phyloP scores from a whole-genome alignment of 1,140 invertebrate species.

The Thaumetopoea pityocampa region DNA sequence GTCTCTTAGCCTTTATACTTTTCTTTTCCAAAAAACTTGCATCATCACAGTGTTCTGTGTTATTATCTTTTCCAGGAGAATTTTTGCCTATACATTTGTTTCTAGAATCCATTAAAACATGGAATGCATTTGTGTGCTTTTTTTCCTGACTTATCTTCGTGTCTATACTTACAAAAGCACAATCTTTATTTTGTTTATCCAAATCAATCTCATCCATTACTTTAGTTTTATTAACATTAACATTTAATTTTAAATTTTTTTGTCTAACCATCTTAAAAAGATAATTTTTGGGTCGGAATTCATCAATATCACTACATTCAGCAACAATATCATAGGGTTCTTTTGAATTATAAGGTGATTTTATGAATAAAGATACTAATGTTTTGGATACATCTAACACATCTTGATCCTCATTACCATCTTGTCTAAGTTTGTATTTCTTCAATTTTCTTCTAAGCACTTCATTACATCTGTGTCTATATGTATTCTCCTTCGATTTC shows the following conservation, averaged over 20 bases:
- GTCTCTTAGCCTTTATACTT: slow-evolving; percentile 68
- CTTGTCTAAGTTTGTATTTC: slow-evolving; percentile 57
- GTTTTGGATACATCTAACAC: slow-evolving; percentile 55
- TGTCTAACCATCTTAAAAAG: slow-evolving; percentile 54
- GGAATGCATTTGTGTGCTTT: slow-evolving; percentile 76
- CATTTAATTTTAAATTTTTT: slow-evolving; percentile 4
- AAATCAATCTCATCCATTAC: neutral
- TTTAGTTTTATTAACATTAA: neutral
- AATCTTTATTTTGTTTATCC: too few species aligned
- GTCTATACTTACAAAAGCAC: neutral
- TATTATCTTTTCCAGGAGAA: slow-evolving; percentile 75
- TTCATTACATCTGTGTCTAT: slow-evolving; percentile 43
- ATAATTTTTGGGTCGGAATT: slow-evolving; percentile 42
- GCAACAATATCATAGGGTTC: slow-evolving; percentile 11
- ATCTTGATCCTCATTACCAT: slow-evolving; percentile 60
- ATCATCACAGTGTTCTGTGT: slow-evolving; percentile 23
- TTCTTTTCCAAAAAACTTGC: slow-evolving; percentile 43
- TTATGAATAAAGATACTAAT: slow-evolving; percentile 39
- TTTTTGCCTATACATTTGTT: slow-evolving; percentile 79
- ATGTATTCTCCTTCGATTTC: slow-evolving; percentile 44
- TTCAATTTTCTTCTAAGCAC: slow-evolving; percentile 52
- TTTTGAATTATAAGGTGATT: slow-evolving; percentile 37
- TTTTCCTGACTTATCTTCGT: slow-evolving; percentile 19
- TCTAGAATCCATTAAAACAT: slow-evolving; percentile 79
- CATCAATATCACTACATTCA: slow-evolving; percentile 18